phyloP scores from a whole-genome alignment of 2,797 vertebrate genomes.

The Hydrocynus forskahlii region DNA sequence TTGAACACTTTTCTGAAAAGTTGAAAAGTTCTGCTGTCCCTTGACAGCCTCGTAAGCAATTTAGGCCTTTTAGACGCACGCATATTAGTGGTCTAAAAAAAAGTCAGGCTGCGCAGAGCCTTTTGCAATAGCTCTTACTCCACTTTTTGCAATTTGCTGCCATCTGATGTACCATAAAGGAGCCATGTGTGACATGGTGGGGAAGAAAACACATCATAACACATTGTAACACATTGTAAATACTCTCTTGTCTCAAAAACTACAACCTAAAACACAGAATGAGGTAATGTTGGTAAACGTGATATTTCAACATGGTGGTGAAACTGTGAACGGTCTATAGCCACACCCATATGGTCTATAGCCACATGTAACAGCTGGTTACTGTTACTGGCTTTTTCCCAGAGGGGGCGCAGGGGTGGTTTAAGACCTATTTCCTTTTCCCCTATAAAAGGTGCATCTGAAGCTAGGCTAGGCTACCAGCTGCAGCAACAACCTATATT shows the following conservation, averaged over 20 bases:
- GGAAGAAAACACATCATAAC: background rate
- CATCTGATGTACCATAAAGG: background rate
- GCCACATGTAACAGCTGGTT: no score
- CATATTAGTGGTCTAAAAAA: background rate
- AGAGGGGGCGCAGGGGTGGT: no score
- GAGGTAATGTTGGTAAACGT: background rate
- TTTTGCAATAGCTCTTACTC: background rate
- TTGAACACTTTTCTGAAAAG: constrained; percentile 5
- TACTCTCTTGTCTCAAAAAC: background rate
- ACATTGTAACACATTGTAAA: no score
- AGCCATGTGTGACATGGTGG: background rate
- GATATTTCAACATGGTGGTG: no score
- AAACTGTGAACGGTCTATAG: no score
- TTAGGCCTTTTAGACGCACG: background rate
- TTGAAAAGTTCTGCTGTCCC: background rate
- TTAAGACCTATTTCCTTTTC: no score
- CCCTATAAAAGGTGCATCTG: no score
- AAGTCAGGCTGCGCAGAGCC: background rate
- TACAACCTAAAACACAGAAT: background rate
- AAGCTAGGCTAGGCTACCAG: no score
- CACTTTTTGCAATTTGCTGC: constrained; percentile 1
- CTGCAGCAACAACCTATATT: no score
- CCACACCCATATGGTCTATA: no score
- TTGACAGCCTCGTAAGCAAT: constrained; percentile 5
- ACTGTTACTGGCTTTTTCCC: no score